Evolutionary conservation across 2,797 vertebrate genomes (phyloP).

Genomic region (Macropus fuliginosus): DNA sequence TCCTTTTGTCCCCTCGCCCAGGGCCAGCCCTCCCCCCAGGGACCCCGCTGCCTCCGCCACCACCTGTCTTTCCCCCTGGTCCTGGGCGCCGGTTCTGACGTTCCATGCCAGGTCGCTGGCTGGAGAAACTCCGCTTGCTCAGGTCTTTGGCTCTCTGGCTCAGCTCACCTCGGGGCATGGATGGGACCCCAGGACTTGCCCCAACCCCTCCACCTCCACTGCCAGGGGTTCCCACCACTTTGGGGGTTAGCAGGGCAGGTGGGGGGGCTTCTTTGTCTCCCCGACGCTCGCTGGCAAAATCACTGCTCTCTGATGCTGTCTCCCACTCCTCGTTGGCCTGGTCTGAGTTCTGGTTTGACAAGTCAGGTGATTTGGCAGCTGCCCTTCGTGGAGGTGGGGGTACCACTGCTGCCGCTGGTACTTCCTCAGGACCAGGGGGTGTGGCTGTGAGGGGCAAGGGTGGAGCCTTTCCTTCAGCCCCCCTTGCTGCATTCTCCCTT

Average conservation of each 20-base stretch:
- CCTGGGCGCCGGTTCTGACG: conserved; percentile 93
- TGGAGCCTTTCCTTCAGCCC: conserved; percentile 76
- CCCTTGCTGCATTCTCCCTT: conserved; percentile 91
- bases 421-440: conserved; percentile 65
- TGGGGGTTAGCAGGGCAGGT: conserved; percentile 77
- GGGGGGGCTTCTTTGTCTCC: conserved; percentile 85
- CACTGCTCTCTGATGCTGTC: conserved; percentile 95
- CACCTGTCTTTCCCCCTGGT: conserved; percentile 78
- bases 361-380: conserved; percentile 94
- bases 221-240: conserved; percentile 67
- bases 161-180: conserved; percentile 70
- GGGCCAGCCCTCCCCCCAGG: conserved; percentile 84
- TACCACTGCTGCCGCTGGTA: neutral
- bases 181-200: conserved; percentile 38
- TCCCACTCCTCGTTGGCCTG: conserved; percentile 98
- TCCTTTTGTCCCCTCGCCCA: conserved; percentile 84
- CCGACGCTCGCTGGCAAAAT: conserved; percentile 92
- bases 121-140: conserved; percentile 95
- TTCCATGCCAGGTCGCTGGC: conserved; percentile 95
- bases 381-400: conserved; percentile 68
- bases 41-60: conserved; percentile 79
- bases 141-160: conserved; percentile 87
- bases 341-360: conserved; percentile 96
- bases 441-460: conserved; percentile 72
- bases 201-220: conserved; percentile 44